These are phyloP conservation scores for Oscheius sp. DNA, from an alignment of 1,140 invertebrate genomes.

Conservation along the genomic window DNA sequence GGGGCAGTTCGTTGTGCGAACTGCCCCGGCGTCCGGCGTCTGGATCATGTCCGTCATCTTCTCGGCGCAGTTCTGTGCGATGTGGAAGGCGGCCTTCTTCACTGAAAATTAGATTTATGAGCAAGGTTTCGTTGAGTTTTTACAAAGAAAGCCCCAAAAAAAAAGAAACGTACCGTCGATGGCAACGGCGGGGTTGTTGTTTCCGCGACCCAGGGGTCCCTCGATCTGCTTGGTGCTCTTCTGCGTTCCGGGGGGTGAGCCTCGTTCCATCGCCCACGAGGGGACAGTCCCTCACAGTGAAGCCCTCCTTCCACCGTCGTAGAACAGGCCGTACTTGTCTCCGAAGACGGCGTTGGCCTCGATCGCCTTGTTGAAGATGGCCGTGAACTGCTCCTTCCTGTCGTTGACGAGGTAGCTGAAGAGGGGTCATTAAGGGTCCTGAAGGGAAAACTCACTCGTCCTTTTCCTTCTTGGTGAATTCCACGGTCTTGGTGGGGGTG, in stretches of 20 bases:
- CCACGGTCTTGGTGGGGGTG: neutral
- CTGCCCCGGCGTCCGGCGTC: neutral
- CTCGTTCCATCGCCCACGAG: neutral
- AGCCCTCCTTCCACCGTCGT: neutral
- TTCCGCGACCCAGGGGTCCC: neutral
- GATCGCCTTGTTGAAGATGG: neutral
- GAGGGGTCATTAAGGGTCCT: too few species aligned
- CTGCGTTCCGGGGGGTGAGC: neutral
- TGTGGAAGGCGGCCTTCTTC: neutral
- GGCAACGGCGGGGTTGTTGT: too few species aligned
- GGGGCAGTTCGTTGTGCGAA: neutral
- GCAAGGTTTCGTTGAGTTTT: too few species aligned
- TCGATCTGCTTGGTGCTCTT: neutral
- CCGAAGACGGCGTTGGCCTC: neutral
- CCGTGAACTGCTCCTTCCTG: neutral
- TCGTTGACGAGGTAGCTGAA: slow-evolving; percentile 10
- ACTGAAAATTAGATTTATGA: too few species aligned
- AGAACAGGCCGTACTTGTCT: neutral
- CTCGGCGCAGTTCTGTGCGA: neutral
- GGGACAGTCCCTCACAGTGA: neutral
- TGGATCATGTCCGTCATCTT: neutral
- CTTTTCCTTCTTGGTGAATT: slow-evolving; percentile 11
- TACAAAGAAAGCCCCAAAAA: too few species aligned
- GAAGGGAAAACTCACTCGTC: slow-evolving; percentile 14
- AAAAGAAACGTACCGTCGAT: too few species aligned